Conservation (phyloP, 2,797 vertebrate genomes). For the Dermochelys coriacea region DNA sequence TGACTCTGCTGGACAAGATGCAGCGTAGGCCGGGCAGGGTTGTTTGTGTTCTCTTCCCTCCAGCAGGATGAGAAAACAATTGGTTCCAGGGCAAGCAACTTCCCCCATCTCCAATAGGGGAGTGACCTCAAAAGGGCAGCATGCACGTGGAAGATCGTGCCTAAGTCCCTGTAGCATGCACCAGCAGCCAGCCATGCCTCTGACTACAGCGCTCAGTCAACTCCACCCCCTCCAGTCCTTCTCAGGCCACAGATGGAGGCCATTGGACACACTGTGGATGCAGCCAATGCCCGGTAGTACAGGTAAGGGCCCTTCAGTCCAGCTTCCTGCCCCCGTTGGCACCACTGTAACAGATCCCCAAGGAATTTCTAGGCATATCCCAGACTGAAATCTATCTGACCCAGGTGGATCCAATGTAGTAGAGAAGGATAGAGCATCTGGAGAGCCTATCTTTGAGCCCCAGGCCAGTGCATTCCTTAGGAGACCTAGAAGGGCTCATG, state of each 20-base stretch:
- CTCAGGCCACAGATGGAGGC: background rate
- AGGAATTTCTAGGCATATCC: background rate
- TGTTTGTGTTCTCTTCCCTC: background rate
- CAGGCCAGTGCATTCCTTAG: background rate
- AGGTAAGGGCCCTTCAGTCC: background rate
- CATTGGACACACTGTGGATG: background rate
- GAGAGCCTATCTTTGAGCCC: background rate
- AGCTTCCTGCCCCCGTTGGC: no score
- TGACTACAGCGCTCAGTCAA: no score
- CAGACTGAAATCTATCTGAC: background rate
- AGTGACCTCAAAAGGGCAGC: background rate
- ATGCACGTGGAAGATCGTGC: background rate
- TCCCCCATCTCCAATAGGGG: fast-evolving
- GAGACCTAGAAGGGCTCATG: no score
- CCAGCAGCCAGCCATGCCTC: no score
- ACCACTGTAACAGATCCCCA: background rate
- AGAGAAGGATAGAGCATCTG: background rate
- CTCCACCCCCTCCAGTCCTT: no score
- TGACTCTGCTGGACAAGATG: background rate
- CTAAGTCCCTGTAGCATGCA: no score
- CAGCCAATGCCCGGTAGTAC: background rate
- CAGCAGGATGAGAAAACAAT: background rate
- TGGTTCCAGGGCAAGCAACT: background rate
- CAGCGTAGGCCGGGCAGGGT: background rate
- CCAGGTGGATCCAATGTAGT: background rate